Evolutionary conservation across 1,140 invertebrate species (phyloP).

Genomic region (Globodera rostochiensis): DNA sequence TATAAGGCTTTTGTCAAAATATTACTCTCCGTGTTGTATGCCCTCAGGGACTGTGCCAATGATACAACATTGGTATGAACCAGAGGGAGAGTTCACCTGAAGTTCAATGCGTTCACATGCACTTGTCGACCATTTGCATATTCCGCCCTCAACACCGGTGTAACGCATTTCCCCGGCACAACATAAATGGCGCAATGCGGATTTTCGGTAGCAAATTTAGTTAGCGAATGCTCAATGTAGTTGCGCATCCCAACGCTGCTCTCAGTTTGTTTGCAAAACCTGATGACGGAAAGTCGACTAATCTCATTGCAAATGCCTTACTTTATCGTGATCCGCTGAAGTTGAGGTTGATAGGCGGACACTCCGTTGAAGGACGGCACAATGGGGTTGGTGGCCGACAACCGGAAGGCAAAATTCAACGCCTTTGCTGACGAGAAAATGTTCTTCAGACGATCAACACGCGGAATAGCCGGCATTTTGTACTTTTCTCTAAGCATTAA

Average conservation of each 20-base stretch:
- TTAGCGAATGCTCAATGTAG: conserved; percentile 39
- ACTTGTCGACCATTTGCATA: conserved; percentile 52
- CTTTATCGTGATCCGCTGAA: conserved; percentile 44
- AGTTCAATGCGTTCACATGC: conserved; percentile 43
- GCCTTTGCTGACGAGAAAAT: conserved; percentile 47
- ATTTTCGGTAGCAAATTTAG: conserved; percentile 48
- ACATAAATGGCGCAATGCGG: conserved; percentile 51
- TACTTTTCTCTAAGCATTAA: background rate
- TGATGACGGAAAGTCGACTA: background rate
- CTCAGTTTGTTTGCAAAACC: conserved; percentile 48
- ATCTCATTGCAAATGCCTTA: background rate
- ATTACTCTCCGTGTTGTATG: background rate
- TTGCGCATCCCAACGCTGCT: conserved; percentile 46
- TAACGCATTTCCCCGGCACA: conserved; percentile 39
- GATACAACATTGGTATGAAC: background rate
- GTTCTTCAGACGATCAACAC: conserved; percentile 55
- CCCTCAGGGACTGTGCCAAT: background rate
- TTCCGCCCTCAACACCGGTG: conserved; percentile 47
- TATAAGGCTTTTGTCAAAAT: conserved; percentile 21
- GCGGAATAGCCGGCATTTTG: conserved; percentile 49
- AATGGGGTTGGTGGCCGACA: conserved; percentile 40
- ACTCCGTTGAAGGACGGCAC: conserved; percentile 47
- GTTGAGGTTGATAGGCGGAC: conserved; percentile 39
- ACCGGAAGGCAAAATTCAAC: conserved; percentile 54
- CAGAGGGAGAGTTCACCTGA: conserved; percentile 32